Conservation (phyloP, 2,113 vertebrate species). For the Catagonus wagneri region DNA sequence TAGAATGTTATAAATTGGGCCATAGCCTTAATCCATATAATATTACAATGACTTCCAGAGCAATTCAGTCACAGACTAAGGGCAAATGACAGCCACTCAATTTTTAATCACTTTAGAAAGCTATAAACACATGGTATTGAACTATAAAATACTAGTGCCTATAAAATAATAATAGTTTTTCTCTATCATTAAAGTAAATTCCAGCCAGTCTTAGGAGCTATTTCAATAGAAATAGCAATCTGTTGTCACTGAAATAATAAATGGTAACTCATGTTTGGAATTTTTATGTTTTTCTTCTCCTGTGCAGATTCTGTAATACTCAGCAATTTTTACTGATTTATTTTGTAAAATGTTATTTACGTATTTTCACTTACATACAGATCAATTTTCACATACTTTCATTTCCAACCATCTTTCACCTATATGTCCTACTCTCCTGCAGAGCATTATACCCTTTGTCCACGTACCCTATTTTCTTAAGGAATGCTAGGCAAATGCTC, state of each 20-base stretch:
- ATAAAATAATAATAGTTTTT: background rate
- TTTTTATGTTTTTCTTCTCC: background rate
- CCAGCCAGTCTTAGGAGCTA: background rate
- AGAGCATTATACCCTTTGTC: background rate
- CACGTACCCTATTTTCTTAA: background rate
- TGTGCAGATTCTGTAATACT: background rate
- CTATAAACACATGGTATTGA: background rate
- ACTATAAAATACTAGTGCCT: background rate
- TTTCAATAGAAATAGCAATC: constrained; percentile 28
- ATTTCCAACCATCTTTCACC: background rate
- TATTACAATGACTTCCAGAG: background rate
- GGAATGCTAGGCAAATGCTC: background rate
- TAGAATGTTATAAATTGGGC: constrained; percentile 2
- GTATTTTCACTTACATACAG: background rate
- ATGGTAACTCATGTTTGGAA: background rate
- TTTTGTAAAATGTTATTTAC: background rate
- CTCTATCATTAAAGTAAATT: background rate
- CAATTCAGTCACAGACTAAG: constrained; percentile 3
- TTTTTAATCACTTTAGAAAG: constrained; percentile 36
- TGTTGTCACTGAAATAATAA: background rate
- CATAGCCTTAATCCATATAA: background rate
- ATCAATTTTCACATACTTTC: background rate
- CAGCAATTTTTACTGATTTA: background rate
- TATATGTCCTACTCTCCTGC: fast-evolving
- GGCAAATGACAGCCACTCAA: background rate